Base-by-base conservation (phyloP, 1,140 invertebrate species). In the Belonocnema kinseyi region DNA sequence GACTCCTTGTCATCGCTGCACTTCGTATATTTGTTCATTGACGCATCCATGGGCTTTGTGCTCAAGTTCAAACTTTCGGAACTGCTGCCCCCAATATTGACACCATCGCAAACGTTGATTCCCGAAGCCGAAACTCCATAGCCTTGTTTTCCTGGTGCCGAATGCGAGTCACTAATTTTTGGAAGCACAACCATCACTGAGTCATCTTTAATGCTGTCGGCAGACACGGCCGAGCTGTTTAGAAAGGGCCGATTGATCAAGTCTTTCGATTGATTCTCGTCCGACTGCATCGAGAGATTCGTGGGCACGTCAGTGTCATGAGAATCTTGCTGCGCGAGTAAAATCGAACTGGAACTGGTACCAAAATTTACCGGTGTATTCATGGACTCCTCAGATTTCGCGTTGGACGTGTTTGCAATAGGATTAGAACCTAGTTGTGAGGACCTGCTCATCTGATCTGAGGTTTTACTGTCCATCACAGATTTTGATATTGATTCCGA, bases 261-360 rank as follows among this genome's bases (percentile, higher is more conserved):
- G 19, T 50, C 11, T 83, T 86, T 81, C 0, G 82, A 72, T 33
- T 87, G 82, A 51, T 73, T 84, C 3, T 89, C 87, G 5, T 87
- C 85, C 0, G 88, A 70, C 11, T 91, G 90, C 86, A 91, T 90
- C 3, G 89, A 91, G 3, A 92, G 79, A 77, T 92, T 92, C 3
- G 90, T 89, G 0, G 90, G 90, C 0, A 90, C 79, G 11, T 90
- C 88, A 6, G 82, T 50, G 7, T 87, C 81, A 33, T 86, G 87
- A 2, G 84, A 61, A 13, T 72, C 76, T 50, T 2, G 74, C 51
- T 81, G 61, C 1, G 85, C 85, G 4, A 84, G 70, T 26, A 89
- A 73, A n/a, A 89, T 81, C 3, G 77, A 77, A 50, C 54, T 80
- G 52, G 80, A 51, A 4, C 85, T 77, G 5, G 75, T 19, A 21